phyloP scores from a whole-genome alignment of 2,888 invertebrate species.

The Parapristionchus giblindavisi region DNA sequence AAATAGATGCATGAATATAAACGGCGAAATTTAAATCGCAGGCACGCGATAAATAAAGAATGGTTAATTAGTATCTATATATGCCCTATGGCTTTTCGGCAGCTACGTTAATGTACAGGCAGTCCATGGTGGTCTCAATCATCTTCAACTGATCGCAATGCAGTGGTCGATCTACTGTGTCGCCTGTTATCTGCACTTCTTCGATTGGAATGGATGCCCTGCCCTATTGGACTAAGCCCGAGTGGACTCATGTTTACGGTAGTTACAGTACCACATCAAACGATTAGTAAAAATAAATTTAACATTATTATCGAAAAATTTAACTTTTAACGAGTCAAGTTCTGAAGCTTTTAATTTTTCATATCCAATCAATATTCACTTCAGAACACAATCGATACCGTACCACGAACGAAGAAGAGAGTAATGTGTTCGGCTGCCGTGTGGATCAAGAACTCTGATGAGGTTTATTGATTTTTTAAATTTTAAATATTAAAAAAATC shows the following conservation, averaged over 20 bases:
- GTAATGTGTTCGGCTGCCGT: constrained; percentile 25
- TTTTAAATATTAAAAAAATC: not conserved
- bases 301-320: too few relatives aligned
- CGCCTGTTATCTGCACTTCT: constrained; percentile 6
- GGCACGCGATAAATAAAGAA: too few relatives aligned
- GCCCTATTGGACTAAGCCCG: constrained; percentile 2
- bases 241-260: constrained; percentile 11
- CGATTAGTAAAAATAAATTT: too few relatives aligned
- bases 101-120: not conserved
- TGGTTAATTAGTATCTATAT: too few relatives aligned
- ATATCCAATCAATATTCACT: constrained; percentile 13
- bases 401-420: not conserved
- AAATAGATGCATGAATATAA: too few relatives aligned
- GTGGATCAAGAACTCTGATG: constrained; percentile 12
- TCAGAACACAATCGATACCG: constrained; percentile 6
- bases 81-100: too few relatives aligned
- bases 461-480: not conserved
- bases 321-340: too few relatives aligned
- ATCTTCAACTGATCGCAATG: not conserved
- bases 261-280: not conserved
- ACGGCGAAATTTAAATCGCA: too few relatives aligned
- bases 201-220: not conserved
- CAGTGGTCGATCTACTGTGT: constrained; percentile 15
- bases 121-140: not conserved
- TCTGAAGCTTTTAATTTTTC: not conserved